Percentiles rank a stretch among this genome's conserved stretches.
Evolutionary conservation across 2,113 vertebrate species (phyloP).

Genomic region (Phyllostomus hastatus): DNA sequence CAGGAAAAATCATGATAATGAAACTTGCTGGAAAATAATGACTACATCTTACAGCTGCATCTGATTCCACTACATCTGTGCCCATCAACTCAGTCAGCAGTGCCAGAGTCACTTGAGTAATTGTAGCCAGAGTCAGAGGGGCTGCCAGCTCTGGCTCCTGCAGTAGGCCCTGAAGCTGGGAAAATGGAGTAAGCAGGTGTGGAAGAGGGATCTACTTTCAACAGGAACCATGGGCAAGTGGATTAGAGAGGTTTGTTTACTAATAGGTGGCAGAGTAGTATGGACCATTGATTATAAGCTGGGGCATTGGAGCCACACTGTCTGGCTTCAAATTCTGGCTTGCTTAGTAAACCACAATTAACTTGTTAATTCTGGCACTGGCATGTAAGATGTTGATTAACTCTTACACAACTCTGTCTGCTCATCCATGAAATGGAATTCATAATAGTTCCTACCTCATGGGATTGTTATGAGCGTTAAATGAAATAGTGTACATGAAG

Average conservation of each 20-base stretch:
- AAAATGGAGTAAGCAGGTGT: background rate
- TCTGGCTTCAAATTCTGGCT: background rate
- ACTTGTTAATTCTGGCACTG: background rate
- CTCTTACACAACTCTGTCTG: background rate
- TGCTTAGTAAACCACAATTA: background rate
- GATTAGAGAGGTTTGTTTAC: background rate
- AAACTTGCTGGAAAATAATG: slow-evolving; percentile 32
- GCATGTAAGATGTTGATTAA: background rate
- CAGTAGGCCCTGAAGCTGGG: background rate
- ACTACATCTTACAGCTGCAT: background rate
- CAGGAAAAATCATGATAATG: slow-evolving; percentile 35
- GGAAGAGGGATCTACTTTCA: background rate
- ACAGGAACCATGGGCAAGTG: background rate
- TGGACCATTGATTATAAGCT: background rate
- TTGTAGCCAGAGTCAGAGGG: background rate
- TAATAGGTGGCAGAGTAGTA: background rate
- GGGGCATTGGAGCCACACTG: background rate
- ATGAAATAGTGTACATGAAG: slow-evolving; percentile 8
- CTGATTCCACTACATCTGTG: background rate
- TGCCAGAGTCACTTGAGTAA: slow-evolving; percentile 21
- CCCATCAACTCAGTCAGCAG: background rate
- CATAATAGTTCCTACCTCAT: background rate
- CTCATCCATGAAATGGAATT: background rate
- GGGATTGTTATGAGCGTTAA: background rate
- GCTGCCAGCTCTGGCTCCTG: background rate